Conservation (phyloP, 2,888 invertebrate species). For the Serripes groenlandicus region DNA sequence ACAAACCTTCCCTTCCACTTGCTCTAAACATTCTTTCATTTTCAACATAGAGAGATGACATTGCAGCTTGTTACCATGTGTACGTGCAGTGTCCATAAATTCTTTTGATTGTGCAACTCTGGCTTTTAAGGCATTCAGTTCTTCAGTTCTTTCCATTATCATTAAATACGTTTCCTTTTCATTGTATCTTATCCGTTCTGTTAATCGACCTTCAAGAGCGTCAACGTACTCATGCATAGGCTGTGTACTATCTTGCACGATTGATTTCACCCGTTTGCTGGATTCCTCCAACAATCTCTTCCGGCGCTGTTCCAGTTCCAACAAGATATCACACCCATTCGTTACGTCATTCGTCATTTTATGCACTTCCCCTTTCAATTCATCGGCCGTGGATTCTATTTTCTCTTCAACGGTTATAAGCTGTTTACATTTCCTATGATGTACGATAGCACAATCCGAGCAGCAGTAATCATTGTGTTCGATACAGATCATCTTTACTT, state of each 20-base stretch:
- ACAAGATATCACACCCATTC: neutral
- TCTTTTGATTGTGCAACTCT: neutral
- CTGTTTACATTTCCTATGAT: neutral
- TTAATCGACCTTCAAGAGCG: neutral
- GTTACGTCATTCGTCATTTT: neutral
- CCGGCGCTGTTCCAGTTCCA: neutral
- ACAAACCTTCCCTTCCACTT: neutral
- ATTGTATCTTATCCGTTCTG: neutral
- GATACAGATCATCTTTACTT: neutral
- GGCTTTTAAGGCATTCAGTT: neutral
- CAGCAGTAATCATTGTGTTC: neutral
- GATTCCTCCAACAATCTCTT: neutral
- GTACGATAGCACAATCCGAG: neutral
- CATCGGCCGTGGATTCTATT: neutral
- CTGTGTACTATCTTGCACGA: neutral
- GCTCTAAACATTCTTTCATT: neutral
- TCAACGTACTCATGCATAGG: neutral
- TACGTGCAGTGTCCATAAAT: neutral
- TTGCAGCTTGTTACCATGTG: neutral
- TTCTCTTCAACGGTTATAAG: neutral
- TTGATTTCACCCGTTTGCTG: neutral
- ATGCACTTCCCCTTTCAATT: neutral
- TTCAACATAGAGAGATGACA: neutral
- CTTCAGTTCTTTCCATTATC: neutral
- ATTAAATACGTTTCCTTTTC: neutral